A percentile compares a stretch with the other conserved stretches of the same genome.
phyloP scores from a whole-genome alignment of 2,888 invertebrate genomes.

The Corbicula japonica region DNA sequence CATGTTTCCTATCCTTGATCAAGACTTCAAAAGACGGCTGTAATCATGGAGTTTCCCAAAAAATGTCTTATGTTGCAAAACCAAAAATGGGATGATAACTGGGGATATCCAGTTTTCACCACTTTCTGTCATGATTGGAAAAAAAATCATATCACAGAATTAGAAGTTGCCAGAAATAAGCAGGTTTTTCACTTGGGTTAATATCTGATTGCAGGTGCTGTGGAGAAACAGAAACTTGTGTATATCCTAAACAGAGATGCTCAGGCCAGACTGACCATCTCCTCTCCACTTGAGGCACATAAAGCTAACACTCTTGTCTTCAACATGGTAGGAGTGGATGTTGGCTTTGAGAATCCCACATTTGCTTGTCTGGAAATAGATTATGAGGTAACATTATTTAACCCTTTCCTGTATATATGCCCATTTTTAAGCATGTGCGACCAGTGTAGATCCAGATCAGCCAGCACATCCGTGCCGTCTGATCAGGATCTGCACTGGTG shows the following conservation, averaged over 20 bases:
- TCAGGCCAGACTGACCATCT: slow-evolving; percentile 98
- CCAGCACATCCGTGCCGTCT: too few species aligned
- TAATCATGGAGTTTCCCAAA: too few species aligned
- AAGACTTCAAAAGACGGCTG: too few species aligned
- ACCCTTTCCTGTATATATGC: neutral
- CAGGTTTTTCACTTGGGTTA: too few species aligned
- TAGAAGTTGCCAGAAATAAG: too few species aligned
- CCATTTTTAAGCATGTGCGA: neutral
- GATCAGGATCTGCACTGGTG: neutral
- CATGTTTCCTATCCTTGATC: too few species aligned
- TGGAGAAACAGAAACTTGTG: slow-evolving; percentile 99
- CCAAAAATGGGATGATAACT: too few species aligned
- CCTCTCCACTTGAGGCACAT: slow-evolving; percentile 99
- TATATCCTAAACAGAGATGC: slow-evolving; percentile 99
- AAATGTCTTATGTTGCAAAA: too few species aligned
- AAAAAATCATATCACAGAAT: too few species aligned
- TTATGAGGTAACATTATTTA: slow-evolving; percentile 91
- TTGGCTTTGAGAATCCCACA: slow-evolving; percentile 99
- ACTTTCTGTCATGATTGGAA: too few species aligned
- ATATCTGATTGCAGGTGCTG: slow-evolving; percentile 94
- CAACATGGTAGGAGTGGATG: slow-evolving; percentile 99
- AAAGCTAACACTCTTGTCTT: slow-evolving; percentile 99
- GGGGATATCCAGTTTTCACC: too few species aligned
- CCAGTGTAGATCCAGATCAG: too few species aligned
- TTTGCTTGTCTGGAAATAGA: slow-evolving; percentile 99